Percentiles rank a stretch among this genome's conserved stretches.
Conservation (phyloP, 2,113 vertebrate genomes). For the Crypturellus undulatus region DNA sequence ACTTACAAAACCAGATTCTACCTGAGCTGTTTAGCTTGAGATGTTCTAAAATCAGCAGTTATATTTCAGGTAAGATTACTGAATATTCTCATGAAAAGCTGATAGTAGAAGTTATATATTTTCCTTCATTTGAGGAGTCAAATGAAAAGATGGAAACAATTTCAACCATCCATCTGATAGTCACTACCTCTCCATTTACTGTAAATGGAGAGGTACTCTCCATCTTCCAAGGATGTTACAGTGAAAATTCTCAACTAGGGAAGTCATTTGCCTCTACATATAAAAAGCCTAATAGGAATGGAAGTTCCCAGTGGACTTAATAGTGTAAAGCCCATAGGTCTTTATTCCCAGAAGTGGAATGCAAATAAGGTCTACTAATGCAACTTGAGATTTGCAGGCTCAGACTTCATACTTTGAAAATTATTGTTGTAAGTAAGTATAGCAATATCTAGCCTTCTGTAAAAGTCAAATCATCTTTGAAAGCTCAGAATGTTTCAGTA, state of each 20-base stretch:
- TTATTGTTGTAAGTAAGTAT: not conserved
- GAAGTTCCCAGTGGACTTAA: not conserved
- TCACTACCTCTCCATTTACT: not conserved
- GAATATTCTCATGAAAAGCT: not conserved
- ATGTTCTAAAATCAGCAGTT: not conserved
- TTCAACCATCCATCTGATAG: not conserved
- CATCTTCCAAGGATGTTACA: not conserved
- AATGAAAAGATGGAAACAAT: not conserved
- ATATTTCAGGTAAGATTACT: not conserved
- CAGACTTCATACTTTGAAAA: not conserved
- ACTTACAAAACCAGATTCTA: not conserved
- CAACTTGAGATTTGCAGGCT: not conserved
- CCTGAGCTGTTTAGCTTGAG: not conserved
- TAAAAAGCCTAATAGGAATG: not conserved
- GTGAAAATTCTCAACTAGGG: not conserved
- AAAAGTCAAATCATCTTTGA: not conserved
- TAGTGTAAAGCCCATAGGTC: not conserved
- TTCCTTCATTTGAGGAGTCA: not conserved
- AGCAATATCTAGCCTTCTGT: not conserved
- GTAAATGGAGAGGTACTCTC: too few relatives aligned
- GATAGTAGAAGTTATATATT: not conserved
- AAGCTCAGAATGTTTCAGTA: conserved; percentile 21
- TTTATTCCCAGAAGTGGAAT: not conserved
- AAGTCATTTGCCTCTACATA: not conserved
- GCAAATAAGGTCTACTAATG: not conserved